Percentiles rank a stretch among this genome's conserved stretches.
Evolutionary conservation across 2,888 invertebrate genomes (phyloP).

Genomic region (Nezara viridula): DNA sequence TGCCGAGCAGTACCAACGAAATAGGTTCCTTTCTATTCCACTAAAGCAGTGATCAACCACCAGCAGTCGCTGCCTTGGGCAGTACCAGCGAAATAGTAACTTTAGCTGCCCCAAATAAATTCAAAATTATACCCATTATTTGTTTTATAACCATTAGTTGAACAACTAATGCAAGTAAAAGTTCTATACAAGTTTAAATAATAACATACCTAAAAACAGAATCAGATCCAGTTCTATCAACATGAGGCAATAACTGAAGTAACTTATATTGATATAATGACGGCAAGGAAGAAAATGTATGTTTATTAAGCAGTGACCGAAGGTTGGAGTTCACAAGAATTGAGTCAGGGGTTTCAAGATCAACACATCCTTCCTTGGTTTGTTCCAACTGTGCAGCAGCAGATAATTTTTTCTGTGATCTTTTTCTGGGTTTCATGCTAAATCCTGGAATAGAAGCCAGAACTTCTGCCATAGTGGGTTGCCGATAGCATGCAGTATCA

Average conservation of each 20-base stretch:
- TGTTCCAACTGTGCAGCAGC: conserved; percentile 94
- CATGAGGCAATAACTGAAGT: conserved; percentile 90
- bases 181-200: background rate
- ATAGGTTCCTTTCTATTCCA: no score
- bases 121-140: no score
- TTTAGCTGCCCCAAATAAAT: no score
- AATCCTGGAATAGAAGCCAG: conserved; percentile 92
- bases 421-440: conserved; percentile 81
- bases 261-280: conserved; percentile 93
- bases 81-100: no score
- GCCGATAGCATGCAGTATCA: conserved; percentile 65
- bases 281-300: conserved; percentile 90
- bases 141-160: no score
- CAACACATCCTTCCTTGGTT: conserved; percentile 93
- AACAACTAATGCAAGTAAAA: background rate
- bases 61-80: no score
- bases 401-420: conserved; percentile 82
- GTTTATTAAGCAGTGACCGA: conserved; percentile 88
- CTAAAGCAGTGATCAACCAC: no score
- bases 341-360: conserved; percentile 95
- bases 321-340: conserved; percentile 90
- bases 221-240: conserved; percentile 78
- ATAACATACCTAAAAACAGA: conserved; percentile 68
- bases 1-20: no score
- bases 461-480: conserved; percentile 89